phyloP scores from a whole-genome alignment of 1,140 invertebrate species.

The Melitaea cinxia region DNA sequence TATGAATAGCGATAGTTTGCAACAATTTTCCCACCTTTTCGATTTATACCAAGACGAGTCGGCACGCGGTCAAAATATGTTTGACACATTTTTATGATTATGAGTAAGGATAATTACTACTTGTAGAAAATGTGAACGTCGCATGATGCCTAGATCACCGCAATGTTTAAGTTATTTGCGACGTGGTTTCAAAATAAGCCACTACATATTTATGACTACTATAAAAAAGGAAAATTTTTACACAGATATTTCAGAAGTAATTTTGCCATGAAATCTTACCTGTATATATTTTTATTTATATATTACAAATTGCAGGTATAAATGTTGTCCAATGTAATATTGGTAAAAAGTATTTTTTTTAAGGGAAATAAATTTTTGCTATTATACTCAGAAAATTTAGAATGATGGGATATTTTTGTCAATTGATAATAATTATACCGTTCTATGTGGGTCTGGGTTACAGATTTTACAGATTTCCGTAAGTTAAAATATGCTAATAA shows the following conservation, averaged over 20 bases:
- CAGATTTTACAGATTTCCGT: too few relatives aligned
- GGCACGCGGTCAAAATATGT: neutral
- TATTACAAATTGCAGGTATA: conserved; percentile 26
- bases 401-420: too few relatives aligned
- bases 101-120: conserved; percentile 16
- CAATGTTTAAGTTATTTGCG: neutral
- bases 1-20: too few relatives aligned
- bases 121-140: neutral
- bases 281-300: conserved; percentile 49
- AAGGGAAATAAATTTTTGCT: too few relatives aligned
- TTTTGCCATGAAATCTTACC: conserved; percentile 37
- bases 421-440: too few relatives aligned
- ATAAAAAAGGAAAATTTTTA: conserved; percentile 40
- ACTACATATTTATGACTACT: conserved; percentile 11
- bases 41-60: neutral
- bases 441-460: too few relatives aligned
- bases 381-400: too few relatives aligned
- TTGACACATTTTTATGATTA: conserved; percentile 12
- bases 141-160: neutral
- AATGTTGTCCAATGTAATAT: neutral
- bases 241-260: conserved; percentile 44
- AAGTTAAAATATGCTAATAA: too few relatives aligned
- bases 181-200: conserved; percentile 8
- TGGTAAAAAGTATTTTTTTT: too few relatives aligned
- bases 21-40: too few relatives aligned